Base-by-base conservation (phyloP, 2,113 vertebrate genomes). In the Muscicapa adusta region DNA sequence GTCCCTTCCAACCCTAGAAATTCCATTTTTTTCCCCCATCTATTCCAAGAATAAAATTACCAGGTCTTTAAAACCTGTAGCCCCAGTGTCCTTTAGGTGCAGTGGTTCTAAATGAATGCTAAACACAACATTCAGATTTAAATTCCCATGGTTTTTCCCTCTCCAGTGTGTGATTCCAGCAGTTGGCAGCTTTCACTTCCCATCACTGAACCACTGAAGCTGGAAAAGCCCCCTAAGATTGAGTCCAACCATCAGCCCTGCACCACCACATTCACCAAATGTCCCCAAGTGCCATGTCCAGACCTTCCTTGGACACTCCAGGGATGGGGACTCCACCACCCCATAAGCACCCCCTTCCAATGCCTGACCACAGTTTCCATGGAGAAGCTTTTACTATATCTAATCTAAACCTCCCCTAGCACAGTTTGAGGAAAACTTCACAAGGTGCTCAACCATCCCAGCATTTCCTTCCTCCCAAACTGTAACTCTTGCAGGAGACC, bases 111-210 rank as follows among this genome's bases (percentile, higher is more conserved):
- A 61, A 57, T 0, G 1, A 40, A 31, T 16, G 58, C 42, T 54
- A 54, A 78, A 66, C 51, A 29, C 23, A 43, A n/a, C 17, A 25
- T 2, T 12, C 19, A 31, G 47, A 18, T 62, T 54, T 28, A 6
- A 25, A 34, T 58, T 57, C 42, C 14, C 2, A 0, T 2, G 8
- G 0, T 14, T 58, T 56, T 10, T n/a, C 74, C 47, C 53, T 24
- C 33, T 48, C 9, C 23, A 38, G 23, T 0, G 0, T 14, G 43
- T 2, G 15, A 61, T 57, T 66, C 40, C 66, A 62, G 42, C 9
- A 23, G 18, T 2, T 23, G 9, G 67, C 1, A 8, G 51, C 67
- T 26, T 36, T 22, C n/a, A 33, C 40, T 28, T 38, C 54, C 26
- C 71, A 25, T 24, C 42, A 57, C 51, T 50, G 70, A 68, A 18